These are phyloP conservation scores for Papilio machaon DNA, from an alignment of 1,140 invertebrate genomes.

Conservation along the genomic window DNA sequence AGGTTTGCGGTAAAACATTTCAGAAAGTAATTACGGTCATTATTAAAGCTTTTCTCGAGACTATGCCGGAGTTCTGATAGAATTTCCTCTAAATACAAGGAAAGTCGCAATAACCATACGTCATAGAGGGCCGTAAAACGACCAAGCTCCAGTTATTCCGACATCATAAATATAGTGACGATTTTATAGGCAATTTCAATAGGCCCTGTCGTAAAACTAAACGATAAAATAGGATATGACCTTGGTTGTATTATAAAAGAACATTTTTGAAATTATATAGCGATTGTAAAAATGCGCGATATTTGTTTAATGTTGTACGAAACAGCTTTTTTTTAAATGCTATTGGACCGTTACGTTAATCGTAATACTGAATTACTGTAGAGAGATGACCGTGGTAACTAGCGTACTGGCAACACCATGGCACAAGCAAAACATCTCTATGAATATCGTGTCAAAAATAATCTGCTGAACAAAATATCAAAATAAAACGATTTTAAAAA, in stretches of 20 bases:
- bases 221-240: constrained; percentile 33
- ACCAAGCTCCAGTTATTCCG: constrained; percentile 27
- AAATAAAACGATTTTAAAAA: neutral
- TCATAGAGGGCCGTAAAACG: constrained; percentile 33
- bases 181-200: constrained; percentile 39
- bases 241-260: constrained; percentile 31
- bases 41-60: constrained; percentile 24
- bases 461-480: too few relatives aligned
- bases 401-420: neutral
- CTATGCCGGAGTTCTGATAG: constrained; percentile 7
- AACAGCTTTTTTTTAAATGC: neutral
- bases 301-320: neutral
- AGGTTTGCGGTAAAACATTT: neutral
- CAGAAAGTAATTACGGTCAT: constrained; percentile 19
- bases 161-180: constrained; percentile 38
- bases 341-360: neutral
- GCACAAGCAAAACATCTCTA: too few relatives aligned
- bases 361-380: neutral
- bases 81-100: constrained; percentile 27
- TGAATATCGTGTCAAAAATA: too few relatives aligned
- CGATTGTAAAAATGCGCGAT: constrained; percentile 8
- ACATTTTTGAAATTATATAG: constrained; percentile 16
- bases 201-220: constrained; percentile 33
- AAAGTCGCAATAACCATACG: constrained; percentile 32
- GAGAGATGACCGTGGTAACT: neutral